A percentile compares a stretch with the other conserved stretches of the same genome.
Evolutionary conservation across 37 sponge, comb jelly and placozoan species (phyloP).

Genomic region (Theonella swinhoei): DNA sequence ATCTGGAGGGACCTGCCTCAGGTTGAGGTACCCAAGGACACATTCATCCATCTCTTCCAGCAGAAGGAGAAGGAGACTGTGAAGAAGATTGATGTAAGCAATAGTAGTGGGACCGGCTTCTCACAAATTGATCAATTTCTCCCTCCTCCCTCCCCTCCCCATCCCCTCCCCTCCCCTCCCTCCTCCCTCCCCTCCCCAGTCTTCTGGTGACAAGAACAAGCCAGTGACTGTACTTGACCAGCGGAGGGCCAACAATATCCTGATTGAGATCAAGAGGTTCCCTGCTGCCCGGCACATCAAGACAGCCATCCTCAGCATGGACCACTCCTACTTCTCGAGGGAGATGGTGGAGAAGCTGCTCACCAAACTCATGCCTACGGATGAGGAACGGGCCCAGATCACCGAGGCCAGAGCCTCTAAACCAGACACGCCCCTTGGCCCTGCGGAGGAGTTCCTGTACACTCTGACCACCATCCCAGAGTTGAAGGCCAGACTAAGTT

Average conservation of each 20-base stretch:
- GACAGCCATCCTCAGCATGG: conserved; percentile 90
- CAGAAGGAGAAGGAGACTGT: conserved; percentile 32
- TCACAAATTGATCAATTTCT: neutral
- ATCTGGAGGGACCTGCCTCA: conserved; percentile 76
- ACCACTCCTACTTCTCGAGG: conserved; percentile 79
- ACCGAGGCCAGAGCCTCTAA: conserved; percentile 66
- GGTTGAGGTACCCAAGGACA: conserved; percentile 66
- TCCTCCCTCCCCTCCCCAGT: neutral
- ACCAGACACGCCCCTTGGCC: conserved; percentile 84
- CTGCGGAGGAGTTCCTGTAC: conserved; percentile 90
- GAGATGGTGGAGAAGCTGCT: conserved; percentile 89
- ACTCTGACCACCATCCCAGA: conserved; percentile 89
- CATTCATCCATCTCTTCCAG: conserved; percentile 58
- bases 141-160: neutral
- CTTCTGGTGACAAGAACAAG: conserved; percentile 46
- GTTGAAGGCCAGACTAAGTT: conserved; percentile 77
- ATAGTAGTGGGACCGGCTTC: neutral
- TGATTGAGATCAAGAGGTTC: conserved; percentile 79
- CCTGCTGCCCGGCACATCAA: conserved; percentile 88
- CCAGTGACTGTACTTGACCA: conserved; percentile 82
- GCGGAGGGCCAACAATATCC: conserved; percentile 79
- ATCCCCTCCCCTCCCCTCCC: neutral
- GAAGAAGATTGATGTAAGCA: neutral
- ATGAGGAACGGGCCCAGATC: conserved; percentile 78
- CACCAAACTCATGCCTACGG: conserved; percentile 74